Evolutionary conservation across 2,888 invertebrate genomes (phyloP).

Genomic region (Lochmaea crataegi): DNA sequence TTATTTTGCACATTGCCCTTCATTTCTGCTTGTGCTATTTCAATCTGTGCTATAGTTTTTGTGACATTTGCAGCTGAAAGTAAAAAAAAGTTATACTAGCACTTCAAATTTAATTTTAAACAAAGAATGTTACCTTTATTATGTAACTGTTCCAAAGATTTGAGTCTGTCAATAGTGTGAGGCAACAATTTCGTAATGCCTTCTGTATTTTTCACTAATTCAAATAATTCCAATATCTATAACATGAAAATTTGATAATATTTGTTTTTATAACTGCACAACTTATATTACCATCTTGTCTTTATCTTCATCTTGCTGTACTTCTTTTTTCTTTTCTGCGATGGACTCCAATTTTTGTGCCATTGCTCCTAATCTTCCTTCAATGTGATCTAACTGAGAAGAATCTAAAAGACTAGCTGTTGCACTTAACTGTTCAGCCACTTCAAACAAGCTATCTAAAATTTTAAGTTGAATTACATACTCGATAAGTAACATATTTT

Average conservation of each 20-base stretch:
- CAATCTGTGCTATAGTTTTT: slow-evolving; percentile 84
- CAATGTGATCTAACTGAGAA: slow-evolving; percentile 84
- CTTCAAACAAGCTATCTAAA: slow-evolving; percentile 71
- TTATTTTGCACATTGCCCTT: slow-evolving; percentile 80
- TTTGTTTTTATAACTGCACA: background rate
- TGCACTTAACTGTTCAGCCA: slow-evolving; percentile 81
- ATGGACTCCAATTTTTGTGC: slow-evolving; percentile 82
- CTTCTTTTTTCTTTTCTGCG: slow-evolving; percentile 69
- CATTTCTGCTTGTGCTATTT: slow-evolving; percentile 80
- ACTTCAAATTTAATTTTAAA: background rate
- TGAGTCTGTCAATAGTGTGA: slow-evolving; percentile 84
- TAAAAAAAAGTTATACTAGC: slow-evolving; percentile 20
- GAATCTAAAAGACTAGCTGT: slow-evolving; percentile 85
- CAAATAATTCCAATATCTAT: slow-evolving; percentile 86
- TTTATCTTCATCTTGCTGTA: slow-evolving; percentile 70
- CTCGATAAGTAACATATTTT: too few species aligned
- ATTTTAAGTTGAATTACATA: background rate
- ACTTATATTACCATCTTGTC: slow-evolving; percentile 64
- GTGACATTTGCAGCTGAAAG: slow-evolving; percentile 86
- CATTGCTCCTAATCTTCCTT: slow-evolving; percentile 81
- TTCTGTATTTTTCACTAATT: slow-evolving; percentile 88
- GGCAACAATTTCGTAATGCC: slow-evolving; percentile 82
- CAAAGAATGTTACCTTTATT: slow-evolving; percentile 79
- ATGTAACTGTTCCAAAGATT: slow-evolving; percentile 87
- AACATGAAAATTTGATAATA: slow-evolving; percentile 48